Evolutionary conservation across 2,113 vertebrate species (phyloP), one percentile per base, ranked within the genome.

Genomic region (Mesembrinibis cayennensis): DNA sequence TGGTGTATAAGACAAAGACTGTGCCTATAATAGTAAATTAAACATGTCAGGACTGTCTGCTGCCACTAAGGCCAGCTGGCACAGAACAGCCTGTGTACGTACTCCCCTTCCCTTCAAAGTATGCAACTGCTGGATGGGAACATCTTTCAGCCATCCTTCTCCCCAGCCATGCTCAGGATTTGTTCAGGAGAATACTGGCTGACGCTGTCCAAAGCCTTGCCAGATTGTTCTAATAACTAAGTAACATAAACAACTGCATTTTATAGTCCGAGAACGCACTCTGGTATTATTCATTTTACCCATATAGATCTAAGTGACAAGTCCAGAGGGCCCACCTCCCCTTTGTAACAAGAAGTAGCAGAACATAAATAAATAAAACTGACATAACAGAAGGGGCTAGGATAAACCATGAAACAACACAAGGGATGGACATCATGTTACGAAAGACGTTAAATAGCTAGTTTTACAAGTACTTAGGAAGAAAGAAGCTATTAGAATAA

Each of bases 41-140:
- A 66, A 83, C 20, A 87, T 47, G 59, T 59, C 87, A 74, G 50
- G 25, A 71, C 72, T 87, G 91, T 95, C 89, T 84, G 29, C 65
- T 87, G 67, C 89, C 89, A 93, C 59, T 40, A 53, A 73, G 36
- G 79, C 76, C 80, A 93, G 80, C 72, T 89, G 83, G 77, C 93
- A 92, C 82, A 69, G 56, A 88, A 77, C 49, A 76, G 32, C 70
- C 56, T 10, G 13, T 13, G 50, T 45, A 38, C 32, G 0, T 81
- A 74, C 50, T 53, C 49, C 59, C 26, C 82, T 14, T 42, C 56
- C 47, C 55, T 79, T 82, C 81, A 40, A 71, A 73, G n/a, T 22
- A 59, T 3, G n/a, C 42, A 93, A 12, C 56, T 29, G 23, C 3
- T 2, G 6, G 61, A 67, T 5, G 0, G 42, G 65, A 96, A 74